Evolutionary conservation across 2,888 invertebrate species (phyloP), one percentile per base, ranked within the genome.

Genomic region (Heliconius aoede): DNA sequence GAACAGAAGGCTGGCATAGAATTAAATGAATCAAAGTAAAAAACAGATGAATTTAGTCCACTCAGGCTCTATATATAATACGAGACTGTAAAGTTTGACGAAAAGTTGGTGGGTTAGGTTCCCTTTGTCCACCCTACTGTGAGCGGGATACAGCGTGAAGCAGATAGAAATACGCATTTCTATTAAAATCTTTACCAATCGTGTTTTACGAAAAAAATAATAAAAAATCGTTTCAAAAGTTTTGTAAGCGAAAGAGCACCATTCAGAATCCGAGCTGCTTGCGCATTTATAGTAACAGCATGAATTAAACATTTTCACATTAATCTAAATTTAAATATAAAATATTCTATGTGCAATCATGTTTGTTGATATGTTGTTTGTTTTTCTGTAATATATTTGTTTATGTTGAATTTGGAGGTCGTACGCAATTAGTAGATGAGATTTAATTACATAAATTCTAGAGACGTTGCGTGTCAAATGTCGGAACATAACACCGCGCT

Each of bases 291-390:
- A 36, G 40, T 65, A 65, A 36, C 65, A 65, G 24, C 24, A 36
- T 65, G 65, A 65, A 65, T 65, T 36, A 65, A 65, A 65, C 36
- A 65, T 65, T 65, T 65, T 15, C 36, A 65, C 36, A 36, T 65
- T 65, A 65, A 65, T 65, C 65, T 65, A 36, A 40, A 36, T 65
- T 65, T 36, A 36, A 64, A n/a, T 32, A n/a, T 1, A 8, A n/a
- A 64, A 36, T 24, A 13, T 65, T 36, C 13, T 65, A 65, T 24
- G 36, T 65, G 18, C 36, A 11, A 24, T 64, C 2, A 21, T n/a
- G 36, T 55, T 55, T 55, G 2, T 55, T 55, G 3, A 55, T n/a
- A 9, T 8, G 8, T n/a, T 8, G 55, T n/a, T n/a, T 55, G 1
- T n/a, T 55, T 55, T 55, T 55, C n/a, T 55, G 21, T n/a, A 55